Evolutionary conservation across 2,888 invertebrate genomes (phyloP).

Genomic region (Euproctis similis): DNA sequence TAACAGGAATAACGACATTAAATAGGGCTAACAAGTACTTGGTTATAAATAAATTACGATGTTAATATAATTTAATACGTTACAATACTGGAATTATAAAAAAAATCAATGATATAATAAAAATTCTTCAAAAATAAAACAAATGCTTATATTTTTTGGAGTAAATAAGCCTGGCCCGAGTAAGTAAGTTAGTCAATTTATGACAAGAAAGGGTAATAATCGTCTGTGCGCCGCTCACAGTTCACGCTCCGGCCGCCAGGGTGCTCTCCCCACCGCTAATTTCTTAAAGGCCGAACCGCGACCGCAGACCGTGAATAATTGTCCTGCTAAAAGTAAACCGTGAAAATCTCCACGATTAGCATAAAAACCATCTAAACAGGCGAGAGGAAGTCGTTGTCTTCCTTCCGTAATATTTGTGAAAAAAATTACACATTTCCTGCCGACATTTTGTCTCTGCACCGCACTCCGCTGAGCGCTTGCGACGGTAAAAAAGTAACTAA

Average conservation of each 20-base stretch:
- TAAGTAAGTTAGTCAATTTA: conserved; percentile 9
- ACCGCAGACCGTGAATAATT: conserved; percentile 60
- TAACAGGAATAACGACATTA: too few species aligned
- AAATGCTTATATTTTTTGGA: conserved; percentile 6
- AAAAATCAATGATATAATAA: too few species aligned
- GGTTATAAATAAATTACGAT: too few species aligned
- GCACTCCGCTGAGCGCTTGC: conserved; percentile 39
- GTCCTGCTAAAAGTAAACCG: conserved; percentile 63
- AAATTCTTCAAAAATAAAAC: too few species aligned
- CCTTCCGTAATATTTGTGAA: conserved; percentile 73
- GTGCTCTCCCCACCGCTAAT: conserved; percentile 42
- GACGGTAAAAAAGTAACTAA: conserved; percentile 53
- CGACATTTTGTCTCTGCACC: conserved; percentile 58
- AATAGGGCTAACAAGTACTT: too few species aligned
- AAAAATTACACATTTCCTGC: conserved; percentile 68
- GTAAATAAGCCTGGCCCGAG: conserved; percentile 8
- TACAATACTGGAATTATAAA: too few species aligned
- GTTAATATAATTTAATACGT: too few species aligned
- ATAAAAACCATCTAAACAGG: conserved; percentile 73
- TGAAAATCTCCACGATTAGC: conserved; percentile 69
- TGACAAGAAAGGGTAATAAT: conserved; percentile 6
- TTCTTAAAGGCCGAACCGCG: conserved; percentile 46
- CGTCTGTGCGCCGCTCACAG: conserved; percentile 4
- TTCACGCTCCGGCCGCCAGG: conserved; percentile 7
- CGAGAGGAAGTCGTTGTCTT: conserved; percentile 62